phyloP scores from a whole-genome alignment of 1,140 invertebrate genomes.

The Pseudomyrmex cubaensis region DNA sequence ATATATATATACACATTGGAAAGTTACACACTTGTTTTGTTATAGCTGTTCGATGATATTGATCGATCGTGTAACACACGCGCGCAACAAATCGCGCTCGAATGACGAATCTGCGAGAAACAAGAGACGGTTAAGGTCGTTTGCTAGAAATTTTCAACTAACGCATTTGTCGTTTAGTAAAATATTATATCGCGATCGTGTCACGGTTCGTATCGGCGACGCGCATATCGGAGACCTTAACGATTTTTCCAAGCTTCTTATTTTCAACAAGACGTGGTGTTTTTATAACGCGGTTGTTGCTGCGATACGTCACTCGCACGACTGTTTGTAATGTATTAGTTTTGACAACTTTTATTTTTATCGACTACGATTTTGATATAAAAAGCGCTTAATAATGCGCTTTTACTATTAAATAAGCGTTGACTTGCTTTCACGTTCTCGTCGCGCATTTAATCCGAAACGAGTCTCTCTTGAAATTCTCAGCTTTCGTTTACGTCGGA shows the following conservation, averaged over 20 bases:
- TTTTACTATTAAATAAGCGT: background rate
- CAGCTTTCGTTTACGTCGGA: conserved; percentile 6
- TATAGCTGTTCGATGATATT: conserved; percentile 14
- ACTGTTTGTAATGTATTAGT: too few relatives aligned
- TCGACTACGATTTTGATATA: too few relatives aligned
- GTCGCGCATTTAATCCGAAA: conserved; percentile 3
- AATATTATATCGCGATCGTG: background rate
- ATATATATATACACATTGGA: background rate
- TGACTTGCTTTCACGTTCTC: background rate
- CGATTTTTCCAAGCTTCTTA: background rate
- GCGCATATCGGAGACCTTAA: too few relatives aligned
- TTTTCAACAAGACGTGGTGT: too few relatives aligned
- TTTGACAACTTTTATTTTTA: too few relatives aligned
- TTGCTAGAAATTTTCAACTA: conserved; percentile 23
- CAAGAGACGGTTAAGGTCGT: conserved; percentile 13
- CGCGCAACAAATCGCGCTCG: conserved; percentile 32
- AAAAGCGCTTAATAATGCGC: background rate
- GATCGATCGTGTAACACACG: background rate
- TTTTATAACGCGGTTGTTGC: too few relatives aligned
- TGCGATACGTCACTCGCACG: background rate
- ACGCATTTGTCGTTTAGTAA: background rate
- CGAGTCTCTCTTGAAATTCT: conserved; percentile 4
- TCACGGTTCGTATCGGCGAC: background rate
- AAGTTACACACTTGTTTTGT: conserved; percentile 16
- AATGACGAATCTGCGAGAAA: background rate